Conservation (phyloP, 1,140 invertebrate species). For the Trachelipus rathkii region DNA sequence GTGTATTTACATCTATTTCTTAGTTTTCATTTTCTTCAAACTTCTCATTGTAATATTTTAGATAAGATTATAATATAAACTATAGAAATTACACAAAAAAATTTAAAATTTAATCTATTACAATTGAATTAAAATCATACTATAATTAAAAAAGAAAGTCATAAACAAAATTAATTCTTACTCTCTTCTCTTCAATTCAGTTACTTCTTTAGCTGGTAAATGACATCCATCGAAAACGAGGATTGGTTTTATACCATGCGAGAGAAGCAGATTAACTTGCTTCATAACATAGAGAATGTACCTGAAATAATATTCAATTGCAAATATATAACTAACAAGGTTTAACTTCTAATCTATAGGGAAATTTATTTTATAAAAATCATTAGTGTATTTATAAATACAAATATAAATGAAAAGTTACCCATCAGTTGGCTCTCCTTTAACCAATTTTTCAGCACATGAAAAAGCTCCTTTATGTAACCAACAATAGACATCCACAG, state of each 20-base stretch:
- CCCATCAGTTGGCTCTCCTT: slow-evolving; percentile 77
- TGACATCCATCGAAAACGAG: slow-evolving; percentile 95
- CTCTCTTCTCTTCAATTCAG: slow-evolving; percentile 80
- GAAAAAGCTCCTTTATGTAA: slow-evolving; percentile 91
- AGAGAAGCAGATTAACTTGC: slow-evolving; percentile 74
- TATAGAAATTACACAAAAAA: too few relatives aligned
- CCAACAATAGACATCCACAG: slow-evolving; percentile 95
- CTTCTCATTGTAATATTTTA: too few relatives aligned
- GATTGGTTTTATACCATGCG: slow-evolving; percentile 79
- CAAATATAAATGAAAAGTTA: slow-evolving; percentile 53
- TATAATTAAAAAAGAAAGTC: too few relatives aligned
- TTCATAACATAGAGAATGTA: slow-evolving; percentile 88
- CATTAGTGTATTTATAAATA: too few relatives aligned
- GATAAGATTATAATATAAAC: too few relatives aligned
- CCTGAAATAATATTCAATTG: slow-evolving; percentile 48
- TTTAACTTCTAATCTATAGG: neutral
- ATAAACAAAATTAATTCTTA: slow-evolving; percentile 49
- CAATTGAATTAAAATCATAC: too few relatives aligned
- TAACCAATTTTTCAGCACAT: slow-evolving; percentile 85
- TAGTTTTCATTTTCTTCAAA: too few relatives aligned
- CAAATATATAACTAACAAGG: neutral
- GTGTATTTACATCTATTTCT: too few relatives aligned
- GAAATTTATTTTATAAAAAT: too few relatives aligned
- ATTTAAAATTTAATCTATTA: too few relatives aligned
- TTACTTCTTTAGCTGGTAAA: slow-evolving; percentile 85